These are phyloP conservation scores for Caenorhabditis elegans DNA, from an alignment of 1,140 invertebrate genomes.

Conservation along the genomic window DNA sequence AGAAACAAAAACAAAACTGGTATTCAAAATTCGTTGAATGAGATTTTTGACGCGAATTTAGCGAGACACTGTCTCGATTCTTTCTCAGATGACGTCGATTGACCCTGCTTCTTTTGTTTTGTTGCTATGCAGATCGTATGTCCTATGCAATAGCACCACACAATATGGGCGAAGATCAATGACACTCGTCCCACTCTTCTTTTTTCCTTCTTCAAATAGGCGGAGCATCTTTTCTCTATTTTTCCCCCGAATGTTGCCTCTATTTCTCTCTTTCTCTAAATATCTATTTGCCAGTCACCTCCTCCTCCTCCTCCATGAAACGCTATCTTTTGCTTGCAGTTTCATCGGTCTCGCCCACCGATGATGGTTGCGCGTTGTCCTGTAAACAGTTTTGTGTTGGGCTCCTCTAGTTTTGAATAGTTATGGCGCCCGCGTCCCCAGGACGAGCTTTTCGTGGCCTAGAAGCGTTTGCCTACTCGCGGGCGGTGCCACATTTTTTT, in stretches of 20 bases:
- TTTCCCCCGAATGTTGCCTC: not conserved
- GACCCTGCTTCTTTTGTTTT: not conserved
- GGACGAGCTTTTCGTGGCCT: not conserved
- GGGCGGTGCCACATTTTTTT: not conserved
- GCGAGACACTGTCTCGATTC: too few relatives aligned
- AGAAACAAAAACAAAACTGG: not conserved
- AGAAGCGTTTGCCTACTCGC: not conserved
- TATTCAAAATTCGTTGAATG: not conserved
- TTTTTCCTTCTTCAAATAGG: not conserved
- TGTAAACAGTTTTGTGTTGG: not conserved
- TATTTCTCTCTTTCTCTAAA: not conserved
- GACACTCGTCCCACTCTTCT: not conserved
- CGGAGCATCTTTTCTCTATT: not conserved
- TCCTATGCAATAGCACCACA: too few relatives aligned
- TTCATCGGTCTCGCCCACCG: not conserved
- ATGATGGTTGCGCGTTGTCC: slow-evolving; percentile 1
- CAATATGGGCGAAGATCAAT: slow-evolving; percentile 20
- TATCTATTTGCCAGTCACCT: not conserved
- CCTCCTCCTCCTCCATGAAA: not conserved
- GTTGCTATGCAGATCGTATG: slow-evolving; percentile 10
- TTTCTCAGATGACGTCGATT: not conserved
- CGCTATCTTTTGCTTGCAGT: slow-evolving; percentile 17
- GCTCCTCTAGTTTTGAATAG: not conserved
- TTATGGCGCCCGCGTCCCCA: not conserved
- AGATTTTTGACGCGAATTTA: not conserved